These are phyloP conservation scores for Ernsta delagoae DNA, from an alignment of 2,888 invertebrate species.

Conservation along the genomic window DNA sequence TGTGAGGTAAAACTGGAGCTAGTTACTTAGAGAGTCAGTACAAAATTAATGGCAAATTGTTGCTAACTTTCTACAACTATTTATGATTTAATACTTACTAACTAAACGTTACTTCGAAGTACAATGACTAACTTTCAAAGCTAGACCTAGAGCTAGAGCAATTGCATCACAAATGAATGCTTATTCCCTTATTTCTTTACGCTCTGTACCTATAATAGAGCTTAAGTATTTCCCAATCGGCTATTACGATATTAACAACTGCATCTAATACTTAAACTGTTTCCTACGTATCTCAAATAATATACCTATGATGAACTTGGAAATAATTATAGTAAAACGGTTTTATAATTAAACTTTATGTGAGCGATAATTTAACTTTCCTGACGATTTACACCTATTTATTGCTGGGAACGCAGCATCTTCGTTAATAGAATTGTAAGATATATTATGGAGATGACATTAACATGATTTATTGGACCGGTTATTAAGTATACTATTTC, in stretches of 20 bases:
- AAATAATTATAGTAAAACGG: too few species aligned
- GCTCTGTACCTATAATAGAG: background rate
- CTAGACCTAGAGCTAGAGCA: conserved; percentile 1
- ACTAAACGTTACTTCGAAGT: conserved; percentile 4
- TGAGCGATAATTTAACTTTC: conserved; percentile 6
- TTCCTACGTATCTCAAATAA: conserved; percentile 7
- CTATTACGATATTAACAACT: conserved; percentile 14
- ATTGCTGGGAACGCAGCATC: background rate
- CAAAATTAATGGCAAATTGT: conserved; percentile 32
- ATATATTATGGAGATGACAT: background rate
- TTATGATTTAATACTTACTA: conserved; percentile 30
- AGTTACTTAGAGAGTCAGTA: conserved; percentile 28
- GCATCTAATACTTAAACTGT: conserved; percentile 3
- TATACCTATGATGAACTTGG: conserved; percentile 5
- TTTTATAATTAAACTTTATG: conserved; percentile 8
- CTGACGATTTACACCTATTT: conserved; percentile 4
- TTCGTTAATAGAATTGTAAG: background rate
- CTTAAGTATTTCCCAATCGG: conserved; percentile 12
- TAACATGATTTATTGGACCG: background rate
- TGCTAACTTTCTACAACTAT: conserved; percentile 29
- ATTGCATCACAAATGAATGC: conserved; percentile 14
- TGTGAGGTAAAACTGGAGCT: conserved; percentile 17
- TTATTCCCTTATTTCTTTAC: conserved; percentile 27
- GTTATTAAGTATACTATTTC: background rate
- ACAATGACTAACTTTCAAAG: conserved; percentile 27